These are phyloP conservation scores for Blennius ocellaris DNA, from an alignment of 2,113 vertebrate species.

Conservation along the genomic window DNA sequence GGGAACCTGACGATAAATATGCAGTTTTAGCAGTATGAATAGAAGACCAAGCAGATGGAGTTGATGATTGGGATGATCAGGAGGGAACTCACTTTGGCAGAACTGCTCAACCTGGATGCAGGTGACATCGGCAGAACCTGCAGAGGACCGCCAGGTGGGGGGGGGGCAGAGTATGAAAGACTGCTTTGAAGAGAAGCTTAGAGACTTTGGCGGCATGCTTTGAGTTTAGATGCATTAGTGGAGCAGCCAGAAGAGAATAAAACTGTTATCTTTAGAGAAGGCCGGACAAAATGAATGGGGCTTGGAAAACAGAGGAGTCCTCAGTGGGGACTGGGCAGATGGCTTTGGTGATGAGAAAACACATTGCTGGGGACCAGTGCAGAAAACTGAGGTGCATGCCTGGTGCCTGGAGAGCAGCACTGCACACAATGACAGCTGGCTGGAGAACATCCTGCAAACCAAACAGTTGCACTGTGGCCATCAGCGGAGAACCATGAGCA, in stretches of 20 bases:
- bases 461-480: neutral
- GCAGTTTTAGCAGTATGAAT: neutral
- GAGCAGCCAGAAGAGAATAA: neutral
- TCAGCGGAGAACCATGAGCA: neutral
- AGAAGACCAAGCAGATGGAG: neutral
- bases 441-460: neutral
- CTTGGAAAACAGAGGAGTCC: neutral
- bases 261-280: slow-evolving; percentile 1
- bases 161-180: neutral
- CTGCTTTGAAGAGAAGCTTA: neutral
- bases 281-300: neutral
- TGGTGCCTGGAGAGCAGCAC: neutral
- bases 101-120: neutral
- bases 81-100: neutral
- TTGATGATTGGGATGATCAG: neutral
- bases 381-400: neutral
- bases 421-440: neutral
- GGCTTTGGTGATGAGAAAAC: neutral
- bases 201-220: neutral
- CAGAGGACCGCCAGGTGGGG: neutral
- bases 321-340: neutral
- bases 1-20: neutral
- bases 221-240: neutral
- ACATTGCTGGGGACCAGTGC: neutral
- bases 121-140: neutral